These are phyloP conservation scores for Entomyzon cyanotis DNA, from an alignment of 2,113 vertebrate species.

Conservation along the genomic window DNA sequence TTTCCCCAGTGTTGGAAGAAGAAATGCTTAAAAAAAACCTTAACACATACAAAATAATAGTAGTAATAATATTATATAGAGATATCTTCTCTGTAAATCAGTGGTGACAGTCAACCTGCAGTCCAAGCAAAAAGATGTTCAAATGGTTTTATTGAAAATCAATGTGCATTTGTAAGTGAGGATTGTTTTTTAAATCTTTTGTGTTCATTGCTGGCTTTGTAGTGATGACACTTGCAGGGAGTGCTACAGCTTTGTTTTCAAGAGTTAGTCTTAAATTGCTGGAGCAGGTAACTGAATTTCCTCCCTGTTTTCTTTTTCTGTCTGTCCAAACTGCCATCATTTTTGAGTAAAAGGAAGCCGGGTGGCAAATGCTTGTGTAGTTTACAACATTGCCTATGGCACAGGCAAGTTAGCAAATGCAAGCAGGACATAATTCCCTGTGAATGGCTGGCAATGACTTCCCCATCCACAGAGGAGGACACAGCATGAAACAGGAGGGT, in stretches of 20 bases:
- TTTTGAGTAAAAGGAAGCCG: neutral
- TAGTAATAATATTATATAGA: slow-evolving; percentile 20
- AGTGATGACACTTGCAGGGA: neutral
- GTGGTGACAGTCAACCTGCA: slow-evolving; percentile 33
- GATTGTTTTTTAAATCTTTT: slow-evolving; percentile 49
- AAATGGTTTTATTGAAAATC: slow-evolving; percentile 75
- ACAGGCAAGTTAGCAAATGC: neutral
- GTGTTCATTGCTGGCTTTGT: neutral
- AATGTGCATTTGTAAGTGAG: slow-evolving; percentile 60
- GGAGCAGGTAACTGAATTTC: neutral
- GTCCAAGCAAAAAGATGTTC: slow-evolving; percentile 47
- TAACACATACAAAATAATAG: neutral
- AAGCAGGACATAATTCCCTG: neutral
- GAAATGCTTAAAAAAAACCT: neutral
- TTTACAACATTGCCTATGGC: neutral
- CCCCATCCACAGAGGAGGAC: neutral
- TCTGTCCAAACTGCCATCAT: neutral
- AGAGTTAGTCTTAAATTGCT: neutral
- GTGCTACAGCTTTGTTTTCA: neutral
- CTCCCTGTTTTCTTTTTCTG: neutral
- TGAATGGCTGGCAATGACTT: neutral
- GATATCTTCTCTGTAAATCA: slow-evolving; percentile 52
- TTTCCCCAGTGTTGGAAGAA: neutral
- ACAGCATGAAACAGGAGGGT: neutral
- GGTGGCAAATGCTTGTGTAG: neutral